phyloP scores from a whole-genome alignment of 2,113 vertebrate species.

The Cisticola juncidis region DNA sequence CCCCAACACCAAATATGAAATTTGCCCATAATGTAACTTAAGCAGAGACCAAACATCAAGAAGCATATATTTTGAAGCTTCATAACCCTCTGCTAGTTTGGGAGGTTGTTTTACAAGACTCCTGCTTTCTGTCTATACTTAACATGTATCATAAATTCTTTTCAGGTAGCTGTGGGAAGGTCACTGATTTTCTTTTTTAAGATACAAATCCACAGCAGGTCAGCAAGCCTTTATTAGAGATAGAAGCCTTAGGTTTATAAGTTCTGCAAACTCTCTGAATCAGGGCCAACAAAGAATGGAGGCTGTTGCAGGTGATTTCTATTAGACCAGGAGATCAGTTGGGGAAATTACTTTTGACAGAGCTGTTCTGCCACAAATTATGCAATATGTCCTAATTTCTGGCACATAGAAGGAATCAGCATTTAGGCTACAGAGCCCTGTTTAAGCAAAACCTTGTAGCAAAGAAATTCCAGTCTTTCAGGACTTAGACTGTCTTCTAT shows the following conservation, averaged over 20 bases:
- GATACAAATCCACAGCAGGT: not conserved
- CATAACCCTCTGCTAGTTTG: not conserved
- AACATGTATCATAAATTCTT: not conserved
- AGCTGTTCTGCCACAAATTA: not conserved
- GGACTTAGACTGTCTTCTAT: not conserved
- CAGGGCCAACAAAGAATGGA: not conserved
- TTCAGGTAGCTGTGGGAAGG: not conserved
- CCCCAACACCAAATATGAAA: not conserved
- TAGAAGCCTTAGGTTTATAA: not conserved
- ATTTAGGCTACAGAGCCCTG: not conserved
- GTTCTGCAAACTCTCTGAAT: not conserved
- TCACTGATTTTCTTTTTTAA: not conserved
- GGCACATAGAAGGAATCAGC: not conserved
- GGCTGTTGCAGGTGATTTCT: not conserved
- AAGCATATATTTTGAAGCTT: not conserved
- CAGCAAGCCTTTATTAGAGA: not conserved
- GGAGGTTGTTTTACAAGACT: not conserved
- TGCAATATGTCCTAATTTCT: not conserved
- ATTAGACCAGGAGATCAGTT: rapidly evolving
- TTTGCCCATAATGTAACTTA: not conserved
- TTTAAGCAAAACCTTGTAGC: not conserved
- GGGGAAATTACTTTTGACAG: not conserved
- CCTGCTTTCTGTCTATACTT: not conserved
- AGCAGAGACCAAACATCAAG: not conserved
- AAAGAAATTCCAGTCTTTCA: not conserved